These are phyloP conservation scores for Potorous gilbertii DNA, from an alignment of 2,797 vertebrate genomes.

Conservation along the genomic window DNA sequence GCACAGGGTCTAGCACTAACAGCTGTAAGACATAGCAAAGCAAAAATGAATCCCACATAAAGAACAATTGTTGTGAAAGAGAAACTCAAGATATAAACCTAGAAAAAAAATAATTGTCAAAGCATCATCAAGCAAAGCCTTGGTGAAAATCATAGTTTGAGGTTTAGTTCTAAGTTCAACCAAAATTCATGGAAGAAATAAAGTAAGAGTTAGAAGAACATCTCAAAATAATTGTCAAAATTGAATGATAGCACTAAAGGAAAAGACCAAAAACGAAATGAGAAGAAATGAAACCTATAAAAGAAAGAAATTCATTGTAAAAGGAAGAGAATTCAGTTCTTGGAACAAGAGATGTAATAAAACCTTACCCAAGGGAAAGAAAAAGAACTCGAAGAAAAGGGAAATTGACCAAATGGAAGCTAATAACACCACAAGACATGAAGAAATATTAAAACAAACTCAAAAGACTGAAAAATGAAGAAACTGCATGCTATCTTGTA, in stretches of 20 bases:
- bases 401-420: background rate
- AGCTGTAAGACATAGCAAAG: too few species aligned
- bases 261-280: background rate
- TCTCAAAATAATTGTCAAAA: background rate
- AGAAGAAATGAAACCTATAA: background rate
- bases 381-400: background rate
- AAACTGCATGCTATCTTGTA: background rate
- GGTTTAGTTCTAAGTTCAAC: background rate
- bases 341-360: background rate
- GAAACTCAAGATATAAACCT: background rate
- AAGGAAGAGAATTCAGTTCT: background rate
- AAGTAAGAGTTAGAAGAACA: background rate
- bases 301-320: background rate
- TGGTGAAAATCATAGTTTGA: background rate
- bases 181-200: background rate
- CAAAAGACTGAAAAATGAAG: background rate
- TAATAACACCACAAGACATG: background rate
- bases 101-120: background rate
- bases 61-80: too few species aligned
- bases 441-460: background rate
- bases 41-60: too few species aligned
- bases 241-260: background rate
- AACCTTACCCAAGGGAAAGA: background rate
- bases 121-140: background rate
- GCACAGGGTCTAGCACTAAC: too few species aligned